Conservation (phyloP, 2,888 invertebrate species). For the Coleophora flavipennella region DNA sequence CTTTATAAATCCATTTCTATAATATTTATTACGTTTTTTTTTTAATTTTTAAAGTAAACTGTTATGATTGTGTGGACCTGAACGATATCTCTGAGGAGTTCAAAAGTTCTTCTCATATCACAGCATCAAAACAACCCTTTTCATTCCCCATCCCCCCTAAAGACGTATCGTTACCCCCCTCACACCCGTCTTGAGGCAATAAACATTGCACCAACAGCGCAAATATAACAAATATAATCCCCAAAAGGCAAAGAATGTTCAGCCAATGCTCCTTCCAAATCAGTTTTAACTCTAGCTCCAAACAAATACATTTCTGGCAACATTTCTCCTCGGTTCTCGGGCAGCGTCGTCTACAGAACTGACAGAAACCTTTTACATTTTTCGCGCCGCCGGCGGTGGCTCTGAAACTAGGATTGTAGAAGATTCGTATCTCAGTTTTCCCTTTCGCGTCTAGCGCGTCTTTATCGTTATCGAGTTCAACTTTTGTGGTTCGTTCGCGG, state of each 20-base stretch:
- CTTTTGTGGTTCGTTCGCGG: conserved; percentile 40
- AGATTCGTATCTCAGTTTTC: conserved; percentile 57
- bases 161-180: conserved; percentile 21
- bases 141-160: background rate
- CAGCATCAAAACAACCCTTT: background rate
- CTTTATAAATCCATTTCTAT: too few species aligned
- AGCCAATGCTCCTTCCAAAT: conserved; percentile 60
- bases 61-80: background rate
- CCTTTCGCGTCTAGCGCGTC: conserved; percentile 17
- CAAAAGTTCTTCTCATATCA: background rate
- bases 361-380: conserved; percentile 40
- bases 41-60: too few species aligned
- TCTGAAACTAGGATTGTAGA: conserved; percentile 62
- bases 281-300: conserved; percentile 42
- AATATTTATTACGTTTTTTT: too few species aligned
- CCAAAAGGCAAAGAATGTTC: conserved; percentile 48
- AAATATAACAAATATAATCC: conserved; percentile 43
- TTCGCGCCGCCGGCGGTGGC: conserved; percentile 26
- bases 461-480: conserved; percentile 33
- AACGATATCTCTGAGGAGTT: conserved; percentile 36
- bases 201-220: conserved; percentile 48
- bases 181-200: conserved; percentile 36
- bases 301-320: conserved; percentile 46
- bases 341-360: conserved; percentile 45
- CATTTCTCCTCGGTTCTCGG: conserved; percentile 50